A percentile compares a stretch with the other conserved stretches of the same genome.
Evolutionary conservation across 2,797 vertebrate genomes (phyloP).

Genomic region (Microctenopoma lineatum): DNA sequence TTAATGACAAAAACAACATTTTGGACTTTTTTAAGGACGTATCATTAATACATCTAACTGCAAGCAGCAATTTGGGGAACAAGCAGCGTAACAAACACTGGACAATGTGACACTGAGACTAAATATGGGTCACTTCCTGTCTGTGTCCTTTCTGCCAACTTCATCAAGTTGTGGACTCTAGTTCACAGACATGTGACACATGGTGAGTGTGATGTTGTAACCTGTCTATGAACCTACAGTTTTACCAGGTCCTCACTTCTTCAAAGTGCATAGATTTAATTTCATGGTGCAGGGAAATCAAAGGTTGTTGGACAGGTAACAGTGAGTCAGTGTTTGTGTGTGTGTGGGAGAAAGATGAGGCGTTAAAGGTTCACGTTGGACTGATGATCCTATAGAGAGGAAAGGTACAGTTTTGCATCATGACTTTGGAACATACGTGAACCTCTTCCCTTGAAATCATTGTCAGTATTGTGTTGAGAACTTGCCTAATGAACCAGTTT

Average conservation of each 20-base stretch:
- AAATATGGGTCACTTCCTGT: slow-evolving; percentile 14
- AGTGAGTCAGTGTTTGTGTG: background rate
- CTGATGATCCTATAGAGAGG: background rate
- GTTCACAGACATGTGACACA: background rate
- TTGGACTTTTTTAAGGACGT: background rate
- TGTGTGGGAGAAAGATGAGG: background rate
- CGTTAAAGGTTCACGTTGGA: background rate
- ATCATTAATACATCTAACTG: background rate
- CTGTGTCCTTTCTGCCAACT: background rate
- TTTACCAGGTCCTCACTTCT: background rate
- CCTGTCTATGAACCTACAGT: too few species aligned
- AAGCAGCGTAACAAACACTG: background rate
- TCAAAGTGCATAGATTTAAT: background rate
- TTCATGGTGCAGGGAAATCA: background rate
- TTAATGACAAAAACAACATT: background rate
- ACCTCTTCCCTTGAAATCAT: too few species aligned
- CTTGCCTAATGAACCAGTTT: too few species aligned
- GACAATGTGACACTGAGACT: background rate
- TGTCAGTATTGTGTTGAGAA: too few species aligned
- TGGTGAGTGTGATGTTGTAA: background rate
- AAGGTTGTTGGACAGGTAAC: background rate
- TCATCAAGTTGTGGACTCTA: background rate
- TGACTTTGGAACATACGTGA: background rate
- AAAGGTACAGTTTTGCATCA: too few species aligned
- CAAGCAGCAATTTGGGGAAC: background rate